A percentile compares a stretch with the other conserved stretches of the same genome.
phyloP scores from a whole-genome alignment of 2,888 invertebrate species.

The Aspidiotus destructor region DNA sequence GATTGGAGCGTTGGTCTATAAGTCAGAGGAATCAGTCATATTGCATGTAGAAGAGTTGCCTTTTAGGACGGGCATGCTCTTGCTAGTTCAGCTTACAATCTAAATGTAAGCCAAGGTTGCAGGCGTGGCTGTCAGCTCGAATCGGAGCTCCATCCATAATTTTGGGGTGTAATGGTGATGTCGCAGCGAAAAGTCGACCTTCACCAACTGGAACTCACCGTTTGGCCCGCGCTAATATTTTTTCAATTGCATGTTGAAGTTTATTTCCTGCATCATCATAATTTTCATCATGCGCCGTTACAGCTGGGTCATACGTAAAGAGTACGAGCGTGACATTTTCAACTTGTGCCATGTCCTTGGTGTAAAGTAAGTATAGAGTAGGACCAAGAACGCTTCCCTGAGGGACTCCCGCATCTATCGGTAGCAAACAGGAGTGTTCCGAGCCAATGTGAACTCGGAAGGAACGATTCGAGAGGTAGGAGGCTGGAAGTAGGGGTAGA shows the following conservation, averaged over 20 bases:
- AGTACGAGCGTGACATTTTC: not conserved
- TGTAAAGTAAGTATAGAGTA: not conserved
- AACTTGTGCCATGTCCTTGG: not conserved
- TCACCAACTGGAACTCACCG: not conserved
- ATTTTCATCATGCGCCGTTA: not conserved
- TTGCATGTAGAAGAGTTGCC: too few species aligned
- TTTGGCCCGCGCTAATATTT: not conserved
- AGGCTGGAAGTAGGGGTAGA: too few species aligned
- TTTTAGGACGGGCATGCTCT: too few species aligned
- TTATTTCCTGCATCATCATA: not conserved
- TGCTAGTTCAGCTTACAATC: too few species aligned
- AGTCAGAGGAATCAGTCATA: too few species aligned
- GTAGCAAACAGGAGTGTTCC: not conserved
- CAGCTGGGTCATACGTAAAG: not conserved
- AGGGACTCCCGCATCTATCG: slow-evolving; percentile 1
- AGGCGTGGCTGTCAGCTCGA: too few species aligned
- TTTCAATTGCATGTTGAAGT: not conserved
- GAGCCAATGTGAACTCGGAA: not conserved
- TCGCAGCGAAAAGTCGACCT: too few species aligned
- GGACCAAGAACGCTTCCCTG: slow-evolving; percentile 3
- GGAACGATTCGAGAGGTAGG: not conserved
- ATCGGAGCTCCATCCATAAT: too few species aligned
- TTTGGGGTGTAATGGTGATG: too few species aligned
- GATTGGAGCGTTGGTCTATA: too few species aligned
- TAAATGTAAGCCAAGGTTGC: too few species aligned